These are phyloP conservation scores for Drosophila nasuta DNA, from an alignment of 1,140 invertebrate genomes.

Conservation along the genomic window DNA sequence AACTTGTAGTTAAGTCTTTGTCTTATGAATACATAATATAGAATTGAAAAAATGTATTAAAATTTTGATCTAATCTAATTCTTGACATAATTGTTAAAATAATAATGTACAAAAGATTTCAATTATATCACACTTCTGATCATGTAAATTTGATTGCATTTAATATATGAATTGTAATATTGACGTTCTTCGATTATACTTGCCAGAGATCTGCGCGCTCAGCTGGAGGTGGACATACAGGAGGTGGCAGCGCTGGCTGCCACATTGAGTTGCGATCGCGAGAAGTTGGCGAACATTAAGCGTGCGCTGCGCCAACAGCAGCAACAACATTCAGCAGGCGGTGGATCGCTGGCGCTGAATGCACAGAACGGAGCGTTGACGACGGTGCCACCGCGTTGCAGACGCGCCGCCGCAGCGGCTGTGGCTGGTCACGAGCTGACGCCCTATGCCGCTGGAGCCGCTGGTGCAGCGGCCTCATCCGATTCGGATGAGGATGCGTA, in stretches of 20 bases:
- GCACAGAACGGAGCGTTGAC: constrained; percentile 85
- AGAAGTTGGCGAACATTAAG: constrained; percentile 77
- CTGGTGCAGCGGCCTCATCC: constrained; percentile 61
- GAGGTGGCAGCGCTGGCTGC: constrained; percentile 77
- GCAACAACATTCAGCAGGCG: constrained; percentile 28
- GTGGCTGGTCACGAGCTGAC: constrained; percentile 61
- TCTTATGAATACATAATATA: too few species aligned
- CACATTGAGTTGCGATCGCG: constrained; percentile 78
- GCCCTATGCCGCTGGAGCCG: constrained; percentile 49
- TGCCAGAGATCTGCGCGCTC: constrained; percentile 93
- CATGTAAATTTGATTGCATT: too few species aligned
- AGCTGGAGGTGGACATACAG: constrained; percentile 91
- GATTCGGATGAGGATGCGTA: constrained; percentile 84
- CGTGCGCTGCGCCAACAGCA: constrained; percentile 64
- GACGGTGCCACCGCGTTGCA: constrained; percentile 84
- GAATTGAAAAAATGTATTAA: too few species aligned
- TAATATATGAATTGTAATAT: too few species aligned
- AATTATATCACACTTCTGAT: too few species aligned
- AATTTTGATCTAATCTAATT: too few species aligned
- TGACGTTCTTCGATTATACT: background rate
- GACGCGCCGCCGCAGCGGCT: constrained; percentile 50
- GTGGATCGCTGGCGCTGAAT: constrained; percentile 73
- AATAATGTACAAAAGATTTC: too few species aligned
- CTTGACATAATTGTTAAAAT: too few species aligned
- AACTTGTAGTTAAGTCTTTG: too few species aligned